Evolutionary conservation across 2,113 vertebrate species (phyloP), one percentile per base, ranked within the genome.

Genomic region (Sturnira hondurensis): DNA sequence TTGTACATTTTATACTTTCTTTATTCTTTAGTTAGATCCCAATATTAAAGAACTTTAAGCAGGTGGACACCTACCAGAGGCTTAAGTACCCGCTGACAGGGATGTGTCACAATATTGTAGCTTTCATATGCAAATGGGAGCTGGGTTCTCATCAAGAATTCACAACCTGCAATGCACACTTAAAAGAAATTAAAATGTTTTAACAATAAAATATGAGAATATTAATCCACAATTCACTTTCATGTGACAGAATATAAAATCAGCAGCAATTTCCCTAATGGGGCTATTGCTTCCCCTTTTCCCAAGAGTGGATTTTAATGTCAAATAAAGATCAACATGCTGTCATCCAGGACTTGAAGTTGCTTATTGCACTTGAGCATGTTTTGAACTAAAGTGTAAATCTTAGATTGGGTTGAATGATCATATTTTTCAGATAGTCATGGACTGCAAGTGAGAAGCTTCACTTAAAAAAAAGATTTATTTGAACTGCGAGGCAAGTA

Each of bases 351-450:
- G 67, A 94, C 93, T 97, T 93, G 65, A 96, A 76, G 38, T 83
- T 96, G 78, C 81, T 94, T 97, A 50, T 94, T n/a, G 77, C 89
- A 97, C 86, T 97, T 80, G 68, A 96, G 76, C 70, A 50, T 96
- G 91, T 97, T 98, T 97, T 96, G 81, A 98, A 76, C 87, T 67
- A 70, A 97, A 92, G 81, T 94, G 83, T 97, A 98, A 98, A 98
- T 98, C 93, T 98, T 87, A 98, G 93, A 96, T 80, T 95, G 96
- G 31, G 67, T 97, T 98, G 98, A 98, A 96, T 96, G 94, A 97
- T 98, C 98, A 98, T 98, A 98, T 97, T 98, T 98, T 98, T 68
- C 97, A 97, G 96, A 98, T 96, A 98, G 95, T 96, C 97, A 96
- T 61, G 54, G 97, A 84, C 96, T 97, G 86, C 95, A 98, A 98